Percentiles rank a stretch among this genome's conserved stretches.
Evolutionary conservation across 1,140 invertebrate genomes (phyloP).

Genomic region (Pristionchus pacificus): DNA sequence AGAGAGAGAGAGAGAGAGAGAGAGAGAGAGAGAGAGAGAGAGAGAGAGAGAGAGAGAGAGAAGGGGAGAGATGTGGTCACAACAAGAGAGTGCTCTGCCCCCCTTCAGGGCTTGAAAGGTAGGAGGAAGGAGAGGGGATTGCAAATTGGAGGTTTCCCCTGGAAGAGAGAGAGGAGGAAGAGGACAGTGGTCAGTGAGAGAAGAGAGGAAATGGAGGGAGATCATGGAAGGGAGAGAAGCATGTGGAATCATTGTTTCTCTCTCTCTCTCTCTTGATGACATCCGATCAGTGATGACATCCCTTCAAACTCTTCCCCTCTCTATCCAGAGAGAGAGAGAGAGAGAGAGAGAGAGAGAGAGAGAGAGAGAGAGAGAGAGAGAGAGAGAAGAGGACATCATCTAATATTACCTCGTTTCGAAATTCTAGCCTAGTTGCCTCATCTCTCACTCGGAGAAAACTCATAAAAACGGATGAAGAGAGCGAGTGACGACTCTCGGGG

Average conservation of each 20-base stretch:
- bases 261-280: background rate
- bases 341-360: background rate
- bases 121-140: background rate
- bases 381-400: too few relatives aligned
- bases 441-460: background rate
- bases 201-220: background rate
- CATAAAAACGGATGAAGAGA: background rate
- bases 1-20: background rate
- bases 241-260: background rate
- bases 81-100: background rate
- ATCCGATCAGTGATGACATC: background rate
- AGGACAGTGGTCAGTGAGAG: background rate
- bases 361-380: background rate
- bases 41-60: background rate
- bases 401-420: background rate
- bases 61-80: background rate
- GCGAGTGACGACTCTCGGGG: background rate
- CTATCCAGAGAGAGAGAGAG: background rate
- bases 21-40: constrained; percentile 1
- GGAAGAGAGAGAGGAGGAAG: background rate
- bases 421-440: background rate
- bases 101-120: background rate
- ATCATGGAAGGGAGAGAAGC: too few relatives aligned
- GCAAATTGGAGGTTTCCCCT: background rate
- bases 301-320: background rate